Conservation (phyloP, 64 coral and sea anemone genomes). For the Porites australiensis region DNA sequence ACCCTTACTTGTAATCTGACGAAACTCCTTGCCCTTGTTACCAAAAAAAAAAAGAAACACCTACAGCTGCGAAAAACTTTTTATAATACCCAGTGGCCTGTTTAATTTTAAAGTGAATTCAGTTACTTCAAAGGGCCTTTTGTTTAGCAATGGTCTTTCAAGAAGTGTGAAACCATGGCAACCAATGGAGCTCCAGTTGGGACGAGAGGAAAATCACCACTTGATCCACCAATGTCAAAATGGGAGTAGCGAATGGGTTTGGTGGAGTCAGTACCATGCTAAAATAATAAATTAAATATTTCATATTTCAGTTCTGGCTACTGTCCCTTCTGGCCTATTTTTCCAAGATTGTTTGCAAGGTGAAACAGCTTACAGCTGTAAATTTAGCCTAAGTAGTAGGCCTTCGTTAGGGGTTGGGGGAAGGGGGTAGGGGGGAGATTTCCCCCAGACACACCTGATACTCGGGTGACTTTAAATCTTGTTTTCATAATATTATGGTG, state of each 20-base stretch:
- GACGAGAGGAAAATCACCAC: slow-evolving; percentile 54
- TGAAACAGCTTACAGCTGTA: too few relatives aligned
- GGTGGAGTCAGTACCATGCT: slow-evolving; percentile 87
- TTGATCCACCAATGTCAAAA: slow-evolving; percentile 90
- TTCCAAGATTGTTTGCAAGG: too few relatives aligned
- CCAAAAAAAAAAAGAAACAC: too few relatives aligned
- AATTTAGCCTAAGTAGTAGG: too few relatives aligned
- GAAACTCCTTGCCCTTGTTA: too few relatives aligned
- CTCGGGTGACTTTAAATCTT: too few relatives aligned
- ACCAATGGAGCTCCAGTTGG: slow-evolving; percentile 87
- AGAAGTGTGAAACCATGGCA: slow-evolving; percentile 73
- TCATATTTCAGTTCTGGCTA: not conserved
- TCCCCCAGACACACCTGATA: too few relatives aligned
- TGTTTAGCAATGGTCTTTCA: slow-evolving; percentile 67
- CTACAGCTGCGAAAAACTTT: too few relatives aligned
- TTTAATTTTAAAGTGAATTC: not conserved
- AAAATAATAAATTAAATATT: not conserved
- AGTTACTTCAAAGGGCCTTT: not conserved
- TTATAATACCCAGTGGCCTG: not conserved
- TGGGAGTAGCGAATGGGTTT: slow-evolving; percentile 71
- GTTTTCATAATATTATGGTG: too few relatives aligned
- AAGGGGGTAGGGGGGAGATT: too few relatives aligned
- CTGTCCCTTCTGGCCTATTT: too few relatives aligned
- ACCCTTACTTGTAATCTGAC: not conserved
- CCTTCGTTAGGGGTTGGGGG: too few relatives aligned